phyloP scores from a whole-genome alignment of 1,140 invertebrate species.

The Musca domestica region DNA sequence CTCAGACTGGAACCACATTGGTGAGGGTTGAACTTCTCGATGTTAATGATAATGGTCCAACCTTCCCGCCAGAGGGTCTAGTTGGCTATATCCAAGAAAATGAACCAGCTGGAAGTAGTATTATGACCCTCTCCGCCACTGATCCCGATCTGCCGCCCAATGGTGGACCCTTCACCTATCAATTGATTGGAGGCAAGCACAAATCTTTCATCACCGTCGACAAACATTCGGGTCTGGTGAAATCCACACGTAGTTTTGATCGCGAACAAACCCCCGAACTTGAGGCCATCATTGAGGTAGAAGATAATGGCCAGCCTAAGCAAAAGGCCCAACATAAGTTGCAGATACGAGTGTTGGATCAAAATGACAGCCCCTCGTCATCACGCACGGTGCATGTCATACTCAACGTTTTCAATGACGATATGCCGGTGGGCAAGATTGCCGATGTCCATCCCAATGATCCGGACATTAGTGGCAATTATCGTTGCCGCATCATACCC shows the following conservation, averaged over 20 bases:
- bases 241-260: conserved; percentile 76
- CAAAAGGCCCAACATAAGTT: conserved; percentile 77
- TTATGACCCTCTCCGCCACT: conserved; percentile 79
- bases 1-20: conserved; percentile 82
- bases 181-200: conserved; percentile 74
- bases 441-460: conserved; percentile 90
- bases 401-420: conserved; percentile 74
- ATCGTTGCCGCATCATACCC: conserved; percentile 76
- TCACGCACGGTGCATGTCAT: conserved; percentile 78
- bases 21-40: conserved; percentile 72
- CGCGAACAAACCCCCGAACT: conserved; percentile 75
- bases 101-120: conserved; percentile 76
- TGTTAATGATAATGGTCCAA: conserved; percentile 91
- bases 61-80: conserved; percentile 70
- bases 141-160: conserved; percentile 92
- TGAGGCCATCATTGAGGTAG: conserved; percentile 77
- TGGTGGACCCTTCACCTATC: conserved; percentile 84
- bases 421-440: conserved; percentile 73
- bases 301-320: conserved; percentile 82
- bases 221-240: conserved; percentile 74
- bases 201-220: conserved; percentile 75
- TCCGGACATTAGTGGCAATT: conserved; percentile 81
- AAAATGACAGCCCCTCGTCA: conserved; percentile 88
- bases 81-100: conserved; percentile 83
- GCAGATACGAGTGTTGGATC: conserved; percentile 77